Conservation (phyloP, 2,888 invertebrate genomes). For the Drosophila borealis region DNA sequence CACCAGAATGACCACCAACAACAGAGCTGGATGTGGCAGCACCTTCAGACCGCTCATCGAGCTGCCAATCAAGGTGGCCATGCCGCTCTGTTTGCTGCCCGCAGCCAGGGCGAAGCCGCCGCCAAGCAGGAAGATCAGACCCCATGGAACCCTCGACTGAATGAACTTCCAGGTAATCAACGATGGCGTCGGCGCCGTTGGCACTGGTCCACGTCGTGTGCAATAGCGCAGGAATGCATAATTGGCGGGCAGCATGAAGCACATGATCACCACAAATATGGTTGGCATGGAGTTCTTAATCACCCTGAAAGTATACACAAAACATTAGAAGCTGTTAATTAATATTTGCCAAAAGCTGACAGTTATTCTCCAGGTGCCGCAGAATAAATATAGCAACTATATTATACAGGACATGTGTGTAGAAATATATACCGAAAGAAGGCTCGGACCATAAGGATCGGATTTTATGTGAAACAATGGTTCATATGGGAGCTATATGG, state of each 20-base stretch:
- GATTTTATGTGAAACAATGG: too few relatives aligned
- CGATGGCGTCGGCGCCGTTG: constrained; percentile 88
- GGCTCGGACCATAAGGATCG: too few relatives aligned
- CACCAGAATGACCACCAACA: constrained; percentile 91
- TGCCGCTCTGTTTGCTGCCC: constrained; percentile 92
- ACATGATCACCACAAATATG: constrained; percentile 91
- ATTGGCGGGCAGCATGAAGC: constrained; percentile 93
- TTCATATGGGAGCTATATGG: too few relatives aligned
- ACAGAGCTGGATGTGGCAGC: constrained; percentile 88
- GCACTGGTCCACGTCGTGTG: constrained; percentile 83
- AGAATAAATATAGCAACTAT: too few relatives aligned
- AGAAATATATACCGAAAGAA: too few relatives aligned
- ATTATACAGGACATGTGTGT: too few relatives aligned
- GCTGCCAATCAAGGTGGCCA: constrained; percentile 91
- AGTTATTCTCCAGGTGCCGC: too few relatives aligned
- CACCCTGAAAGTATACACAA: constrained; percentile 85
- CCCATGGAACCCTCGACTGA: constrained; percentile 95
- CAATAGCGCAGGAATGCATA: constrained; percentile 91
- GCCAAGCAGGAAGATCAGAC: constrained; percentile 93
- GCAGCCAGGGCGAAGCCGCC: constrained; percentile 97
- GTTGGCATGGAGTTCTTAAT: constrained; percentile 94
- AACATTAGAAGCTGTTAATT: background rate
- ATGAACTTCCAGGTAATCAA: constrained; percentile 94
- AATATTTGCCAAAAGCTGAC: background rate
- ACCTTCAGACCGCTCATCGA: constrained; percentile 89